Conservation (phyloP, 2,888 invertebrate species). For the Cantharis rufa region DNA sequence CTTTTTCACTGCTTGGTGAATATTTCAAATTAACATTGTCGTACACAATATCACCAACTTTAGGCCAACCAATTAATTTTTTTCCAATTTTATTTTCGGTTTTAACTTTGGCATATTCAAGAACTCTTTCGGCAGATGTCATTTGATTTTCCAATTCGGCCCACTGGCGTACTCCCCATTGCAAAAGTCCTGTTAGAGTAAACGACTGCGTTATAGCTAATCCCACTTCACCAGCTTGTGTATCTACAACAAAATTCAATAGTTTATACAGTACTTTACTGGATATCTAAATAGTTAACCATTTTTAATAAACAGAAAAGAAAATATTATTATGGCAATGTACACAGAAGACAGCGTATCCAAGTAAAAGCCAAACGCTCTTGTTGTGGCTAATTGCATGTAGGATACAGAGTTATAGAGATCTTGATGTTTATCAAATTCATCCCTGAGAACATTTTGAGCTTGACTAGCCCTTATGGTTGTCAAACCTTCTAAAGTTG, state of each 20-base stretch:
- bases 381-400: slow-evolving; percentile 43
- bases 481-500: slow-evolving; percentile 51
- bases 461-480: slow-evolving; percentile 49
- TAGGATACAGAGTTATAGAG: slow-evolving; percentile 47
- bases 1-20: slow-evolving; percentile 67
- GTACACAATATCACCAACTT: slow-evolving; percentile 69
- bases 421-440: slow-evolving; percentile 52
- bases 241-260: slow-evolving; percentile 47
- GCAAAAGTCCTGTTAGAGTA: slow-evolving; percentile 70
- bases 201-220: slow-evolving; percentile 83
- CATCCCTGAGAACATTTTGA: slow-evolving; percentile 43
- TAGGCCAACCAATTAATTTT: slow-evolving; percentile 73
- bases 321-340: slow-evolving; percentile 14
- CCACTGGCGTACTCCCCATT: slow-evolving; percentile 78
- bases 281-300: neutral
- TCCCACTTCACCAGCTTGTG: slow-evolving; percentile 75
- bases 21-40: slow-evolving; percentile 73
- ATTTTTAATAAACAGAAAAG: slow-evolving; percentile 12
- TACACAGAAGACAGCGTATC: slow-evolving; percentile 7
- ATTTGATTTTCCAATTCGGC: slow-evolving; percentile 81
- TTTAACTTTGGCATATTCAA: slow-evolving; percentile 56
- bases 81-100: slow-evolving; percentile 45
- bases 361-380: slow-evolving; percentile 34
- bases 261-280: neutral
- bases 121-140: slow-evolving; percentile 85